Evolutionary conservation across 2,113 vertebrate species (phyloP).

Genomic region (Uria lomvia): DNA sequence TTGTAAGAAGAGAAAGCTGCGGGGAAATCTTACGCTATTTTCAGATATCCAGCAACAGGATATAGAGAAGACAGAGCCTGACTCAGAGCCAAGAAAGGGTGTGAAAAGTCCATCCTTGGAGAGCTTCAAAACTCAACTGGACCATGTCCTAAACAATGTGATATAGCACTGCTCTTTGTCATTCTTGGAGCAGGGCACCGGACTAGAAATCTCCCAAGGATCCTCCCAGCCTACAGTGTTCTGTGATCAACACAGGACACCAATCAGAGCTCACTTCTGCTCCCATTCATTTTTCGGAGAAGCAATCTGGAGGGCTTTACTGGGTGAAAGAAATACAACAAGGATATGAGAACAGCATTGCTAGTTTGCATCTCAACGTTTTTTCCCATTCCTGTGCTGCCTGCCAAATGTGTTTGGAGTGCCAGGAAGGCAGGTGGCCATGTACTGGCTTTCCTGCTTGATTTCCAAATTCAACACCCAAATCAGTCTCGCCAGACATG

Average conservation of each 20-base stretch:
- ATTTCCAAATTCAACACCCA: not conserved
- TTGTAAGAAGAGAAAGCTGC: not conserved
- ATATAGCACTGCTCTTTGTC: not conserved
- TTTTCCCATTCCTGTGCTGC: not conserved
- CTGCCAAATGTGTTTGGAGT: not conserved
- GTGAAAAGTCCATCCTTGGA: not conserved
- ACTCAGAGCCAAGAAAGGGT: not conserved
- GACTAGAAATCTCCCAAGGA: not conserved
- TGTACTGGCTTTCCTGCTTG: not conserved
- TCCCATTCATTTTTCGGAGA: not conserved
- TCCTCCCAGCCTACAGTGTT: not conserved
- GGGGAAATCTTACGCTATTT: not conserved
- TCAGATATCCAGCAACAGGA: not conserved
- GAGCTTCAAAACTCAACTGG: not conserved
- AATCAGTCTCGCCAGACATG: not conserved
- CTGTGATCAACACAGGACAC: not conserved
- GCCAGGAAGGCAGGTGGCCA: not conserved
- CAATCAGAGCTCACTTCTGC: not conserved
- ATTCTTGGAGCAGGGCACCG: not conserved
- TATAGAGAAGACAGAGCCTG: not conserved
- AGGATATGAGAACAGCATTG: fast-evolving
- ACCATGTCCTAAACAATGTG: not conserved
- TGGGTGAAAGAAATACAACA: not conserved
- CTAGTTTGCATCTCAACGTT: not conserved
- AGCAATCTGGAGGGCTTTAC: not conserved